Percentiles rank a stretch among this genome's conserved stretches.
These are phyloP conservation scores for Helobdella robusta DNA, from an alignment of 2,888 invertebrate genomes.

Conservation along the genomic window DNA sequence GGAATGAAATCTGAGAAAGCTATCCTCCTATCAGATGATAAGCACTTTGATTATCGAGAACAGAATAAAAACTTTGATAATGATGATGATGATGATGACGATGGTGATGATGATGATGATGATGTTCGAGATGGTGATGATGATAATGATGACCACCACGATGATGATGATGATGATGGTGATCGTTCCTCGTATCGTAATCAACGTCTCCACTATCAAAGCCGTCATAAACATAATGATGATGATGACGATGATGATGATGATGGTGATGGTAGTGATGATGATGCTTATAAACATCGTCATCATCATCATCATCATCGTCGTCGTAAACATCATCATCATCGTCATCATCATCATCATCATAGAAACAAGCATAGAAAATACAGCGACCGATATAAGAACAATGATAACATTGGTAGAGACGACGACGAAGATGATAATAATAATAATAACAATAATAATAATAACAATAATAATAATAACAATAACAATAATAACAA, in stretches of 20 bases:
- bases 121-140: neutral
- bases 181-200: neutral
- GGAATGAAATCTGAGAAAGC: neutral
- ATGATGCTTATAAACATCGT: too few relatives aligned
- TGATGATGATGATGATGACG: constrained; percentile 8
- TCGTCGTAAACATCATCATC: too few relatives aligned
- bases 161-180: neutral
- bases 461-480: neutral
- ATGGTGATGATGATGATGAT: neutral
- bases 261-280: neutral
- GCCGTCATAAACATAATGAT: neutral
- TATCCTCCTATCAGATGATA: too few relatives aligned
- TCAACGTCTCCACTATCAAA: neutral
- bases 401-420: neutral
- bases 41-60: neutral
- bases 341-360: neutral
- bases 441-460: neutral
- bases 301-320: too few relatives aligned
- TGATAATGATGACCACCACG: constrained; percentile 1
- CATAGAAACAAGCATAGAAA: neutral
- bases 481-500: neutral
- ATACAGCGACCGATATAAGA: neutral
- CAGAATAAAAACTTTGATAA: neutral
- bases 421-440: neutral
- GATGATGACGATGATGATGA: neutral